These are phyloP conservation scores for Cephus rjabovi DNA, from an alignment of 2,888 invertebrate genomes.

Conservation along the genomic window DNA sequence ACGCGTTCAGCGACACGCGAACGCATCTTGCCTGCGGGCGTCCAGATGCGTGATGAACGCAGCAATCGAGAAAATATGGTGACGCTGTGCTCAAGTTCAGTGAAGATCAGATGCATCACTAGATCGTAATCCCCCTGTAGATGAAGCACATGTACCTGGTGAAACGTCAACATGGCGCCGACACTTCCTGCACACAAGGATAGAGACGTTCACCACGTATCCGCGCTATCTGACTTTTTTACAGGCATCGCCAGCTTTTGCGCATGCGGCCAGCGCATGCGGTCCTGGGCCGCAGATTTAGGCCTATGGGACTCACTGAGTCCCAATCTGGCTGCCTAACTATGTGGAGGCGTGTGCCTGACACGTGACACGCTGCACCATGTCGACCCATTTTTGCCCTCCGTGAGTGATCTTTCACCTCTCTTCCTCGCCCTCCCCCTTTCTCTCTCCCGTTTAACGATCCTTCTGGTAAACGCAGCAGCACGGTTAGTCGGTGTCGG, in stretches of 20 bases:
- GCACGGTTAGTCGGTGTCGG: background rate
- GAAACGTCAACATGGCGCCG: background rate
- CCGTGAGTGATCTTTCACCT: background rate
- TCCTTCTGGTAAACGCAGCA: background rate
- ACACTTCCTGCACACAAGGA: slow-evolving; percentile 33
- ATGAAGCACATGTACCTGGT: background rate
- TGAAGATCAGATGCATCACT: too few species aligned
- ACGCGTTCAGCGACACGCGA: too few species aligned
- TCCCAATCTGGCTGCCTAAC: background rate
- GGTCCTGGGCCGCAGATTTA: too few species aligned
- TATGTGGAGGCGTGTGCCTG: background rate
- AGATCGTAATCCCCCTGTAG: too few species aligned
- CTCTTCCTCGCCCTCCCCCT: background rate
- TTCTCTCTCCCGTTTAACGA: background rate
- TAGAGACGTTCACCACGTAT: slow-evolving; percentile 41
- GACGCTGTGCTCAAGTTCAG: too few species aligned
- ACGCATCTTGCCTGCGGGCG: too few species aligned
- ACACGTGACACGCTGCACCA: background rate
- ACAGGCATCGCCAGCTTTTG: background rate
- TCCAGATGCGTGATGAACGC: too few species aligned
- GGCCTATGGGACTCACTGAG: background rate
- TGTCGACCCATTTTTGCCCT: background rate
- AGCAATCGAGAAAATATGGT: too few species aligned
- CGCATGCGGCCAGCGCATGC: too few species aligned
- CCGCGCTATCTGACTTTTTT: slow-evolving; percentile 38